phyloP scores from a whole-genome alignment of 2,797 vertebrate species.

The Myioborus miniatus region DNA sequence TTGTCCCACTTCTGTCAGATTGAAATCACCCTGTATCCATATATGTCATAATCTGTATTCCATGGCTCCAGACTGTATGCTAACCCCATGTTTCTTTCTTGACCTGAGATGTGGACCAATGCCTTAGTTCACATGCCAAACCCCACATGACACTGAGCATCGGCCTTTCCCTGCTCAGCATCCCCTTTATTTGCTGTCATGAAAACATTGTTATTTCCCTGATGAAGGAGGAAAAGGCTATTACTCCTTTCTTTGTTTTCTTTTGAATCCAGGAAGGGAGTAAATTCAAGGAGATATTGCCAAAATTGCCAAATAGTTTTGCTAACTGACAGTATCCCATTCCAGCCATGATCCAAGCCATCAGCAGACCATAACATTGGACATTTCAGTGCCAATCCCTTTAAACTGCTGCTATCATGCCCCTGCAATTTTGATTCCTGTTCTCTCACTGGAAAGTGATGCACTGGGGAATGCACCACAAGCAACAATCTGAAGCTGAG shows the following conservation, averaged over 20 bases:
- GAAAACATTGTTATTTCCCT: neutral
- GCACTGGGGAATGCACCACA: neutral
- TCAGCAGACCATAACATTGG: accelerated
- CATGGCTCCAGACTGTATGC: neutral
- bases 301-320: neutral
- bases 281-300: neutral
- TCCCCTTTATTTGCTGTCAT: neutral
- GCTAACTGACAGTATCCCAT: neutral
- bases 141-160: neutral
- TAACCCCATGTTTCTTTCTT: neutral
- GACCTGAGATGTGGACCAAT: neutral
- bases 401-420: neutral
- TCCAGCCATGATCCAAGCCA: neutral
- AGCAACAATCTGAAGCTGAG: neutral
- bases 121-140: neutral
- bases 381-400: neutral
- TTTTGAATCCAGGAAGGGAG: neutral
- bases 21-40: neutral
- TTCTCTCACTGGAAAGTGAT: neutral
- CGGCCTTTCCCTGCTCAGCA: neutral
- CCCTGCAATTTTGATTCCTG: neutral
- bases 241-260: neutral
- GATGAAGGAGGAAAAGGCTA: neutral
- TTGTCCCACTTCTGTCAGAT: neutral
- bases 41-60: neutral